Evolutionary conservation across 2,888 invertebrate genomes (phyloP), one percentile per base, ranked within the genome.

Genomic region (Phyto melanocephala): DNA sequence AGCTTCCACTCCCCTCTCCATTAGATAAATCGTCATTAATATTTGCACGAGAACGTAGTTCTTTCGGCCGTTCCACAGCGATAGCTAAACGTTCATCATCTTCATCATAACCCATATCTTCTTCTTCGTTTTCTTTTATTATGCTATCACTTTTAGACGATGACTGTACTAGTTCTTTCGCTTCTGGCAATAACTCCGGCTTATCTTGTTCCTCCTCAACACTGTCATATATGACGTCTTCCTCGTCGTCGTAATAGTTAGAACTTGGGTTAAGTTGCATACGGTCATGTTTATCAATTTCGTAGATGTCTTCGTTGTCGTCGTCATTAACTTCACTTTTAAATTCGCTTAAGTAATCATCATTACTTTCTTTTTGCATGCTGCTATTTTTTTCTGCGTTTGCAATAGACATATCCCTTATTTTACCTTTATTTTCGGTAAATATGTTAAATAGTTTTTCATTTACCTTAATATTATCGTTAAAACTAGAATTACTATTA

Each of bases 71-170:
- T 71, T 89, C 88, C n/a, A 84, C 76, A 40, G 84, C 83, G 74
- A 88, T 84, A 5, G 89, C 88, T 63, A 89, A 86, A 10, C 88
- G 87, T 75, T 90, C 90, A 58, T 90, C 90, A 15, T 90, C 90
- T 84, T 90, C 91, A 52, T 91, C 90, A 52, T 90, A 90, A 22
- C 91, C 90, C 87, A 90, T 89, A 70, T 90, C 90, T 50, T 89
- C 88, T 65, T 89, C 88, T 60, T 89, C 89, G 2, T 88, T 87
- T 33, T 33, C 54, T 40, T 40, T 71, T 20, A 70, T 65, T 17
- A 62, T 72, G 15, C 78, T 76, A 17, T 70, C 80, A n/a, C 22
- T 76, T 8, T 40, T 72, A 7, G 76, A 6, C 28, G 28, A 56
- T 42, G 83, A 81, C 28, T 87, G 84, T 28, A 87, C 85, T 71